Base-by-base conservation (phyloP, 2,888 invertebrate genomes). In the Julus scandinavius region DNA sequence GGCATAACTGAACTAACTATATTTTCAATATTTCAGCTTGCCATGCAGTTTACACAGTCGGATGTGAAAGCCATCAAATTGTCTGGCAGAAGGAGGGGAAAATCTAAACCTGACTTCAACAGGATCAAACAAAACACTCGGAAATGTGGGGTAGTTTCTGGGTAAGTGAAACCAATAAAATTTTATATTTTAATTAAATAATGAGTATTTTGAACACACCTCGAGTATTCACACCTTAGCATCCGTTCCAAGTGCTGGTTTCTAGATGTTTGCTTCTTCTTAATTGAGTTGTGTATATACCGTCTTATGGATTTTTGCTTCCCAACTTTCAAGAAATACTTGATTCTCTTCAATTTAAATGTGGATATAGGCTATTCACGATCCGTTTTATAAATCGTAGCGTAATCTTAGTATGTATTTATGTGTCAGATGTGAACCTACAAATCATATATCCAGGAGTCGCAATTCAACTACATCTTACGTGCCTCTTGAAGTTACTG, bases 351-450 rank as follows among this genome's bases (percentile, higher is more conserved):
- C 29, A 29, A 29, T 29, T 29, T 29, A 29, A 29, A 29, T 29
- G 29, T 29, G 29, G 29, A 29, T 29, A 29, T 29, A 29, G 29
- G 29, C 29, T 29, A 29, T 29, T 29, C 29, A 29, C 29, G 29
- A 29, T 1, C 1, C 29, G 29, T 29, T 29, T 29, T 29, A 29
- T 29, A 29, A 29, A 29, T 29, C 29, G 1, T 29, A 29, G 29
- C 29, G 29, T 29, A 29, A 29, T 29, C 29, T 29, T 29, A 50
- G 50, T 7, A 5, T 50, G 11, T 72, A 29, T 72, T 72, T 72
- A 29, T 63, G 72, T 63, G n/a, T 29, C 72, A 72, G 72, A 72
- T 72, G 7, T 72, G 72, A 72, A 72, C 72, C 11, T 72, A 20
- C 20, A 1, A 20, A 72, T 2, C 29, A 72, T 13, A 6, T 7